phyloP scores from a whole-genome alignment of 2,113 vertebrate genomes.

The Sitta europaea region DNA sequence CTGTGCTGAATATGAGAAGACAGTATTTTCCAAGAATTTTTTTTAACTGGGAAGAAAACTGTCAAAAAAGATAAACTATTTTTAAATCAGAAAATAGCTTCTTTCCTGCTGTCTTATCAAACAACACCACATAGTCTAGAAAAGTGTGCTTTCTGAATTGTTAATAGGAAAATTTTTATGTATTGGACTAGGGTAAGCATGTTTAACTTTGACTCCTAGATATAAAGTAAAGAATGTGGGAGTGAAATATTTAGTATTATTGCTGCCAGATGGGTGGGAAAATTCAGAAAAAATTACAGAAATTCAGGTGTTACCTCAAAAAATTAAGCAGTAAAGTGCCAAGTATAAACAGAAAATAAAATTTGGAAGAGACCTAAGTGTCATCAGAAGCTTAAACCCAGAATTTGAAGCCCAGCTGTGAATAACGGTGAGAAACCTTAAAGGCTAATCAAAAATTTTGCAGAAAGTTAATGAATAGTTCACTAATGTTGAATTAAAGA shows the following conservation, averaged over 20 bases:
- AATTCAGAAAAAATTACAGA: background rate
- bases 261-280: background rate
- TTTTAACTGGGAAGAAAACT: background rate
- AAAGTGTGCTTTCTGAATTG: background rate
- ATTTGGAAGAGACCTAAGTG: background rate
- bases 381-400: background rate
- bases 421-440: background rate
- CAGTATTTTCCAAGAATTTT: background rate
- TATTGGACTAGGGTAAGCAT: background rate
- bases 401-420: background rate
- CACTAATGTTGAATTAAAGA: background rate
- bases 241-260: background rate
- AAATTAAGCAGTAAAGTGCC: background rate
- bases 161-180: background rate
- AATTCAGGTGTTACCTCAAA: background rate
- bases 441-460: background rate
- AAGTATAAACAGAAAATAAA: background rate
- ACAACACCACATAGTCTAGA: background rate
- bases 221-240: background rate
- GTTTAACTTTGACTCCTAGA: background rate
- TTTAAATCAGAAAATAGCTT: constrained; percentile 45
- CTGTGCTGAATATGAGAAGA: background rate
- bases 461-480: background rate
- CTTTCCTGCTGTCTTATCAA: constrained; percentile 5
- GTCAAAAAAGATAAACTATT: constrained; percentile 13